Conservation (phyloP, 2,113 vertebrate species). For the Notothenia rossii region DNA sequence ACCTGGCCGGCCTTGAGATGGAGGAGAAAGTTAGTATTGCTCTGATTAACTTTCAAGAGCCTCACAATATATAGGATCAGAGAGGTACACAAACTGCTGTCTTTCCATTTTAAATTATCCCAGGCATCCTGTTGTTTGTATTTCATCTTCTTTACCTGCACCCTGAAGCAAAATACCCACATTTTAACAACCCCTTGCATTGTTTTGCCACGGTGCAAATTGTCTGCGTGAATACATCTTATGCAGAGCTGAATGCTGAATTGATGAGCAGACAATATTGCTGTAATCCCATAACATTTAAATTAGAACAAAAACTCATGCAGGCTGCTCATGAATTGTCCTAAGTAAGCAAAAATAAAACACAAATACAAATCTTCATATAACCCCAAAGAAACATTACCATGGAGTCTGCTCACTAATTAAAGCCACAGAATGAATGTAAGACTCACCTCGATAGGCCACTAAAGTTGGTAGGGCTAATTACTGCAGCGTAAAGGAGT, state of each 20-base stretch:
- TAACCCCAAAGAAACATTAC: conserved; percentile 37
- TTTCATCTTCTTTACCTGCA: conserved; percentile 34
- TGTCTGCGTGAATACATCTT: conserved; percentile 18
- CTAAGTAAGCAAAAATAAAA: conserved; percentile 9
- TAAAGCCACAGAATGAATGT: conserved; percentile 46
- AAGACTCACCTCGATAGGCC: conserved; percentile 14
- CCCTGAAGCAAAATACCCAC: conserved; percentile 21
- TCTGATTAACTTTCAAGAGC: conserved; percentile 41
- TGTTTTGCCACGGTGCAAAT: conserved; percentile 27
- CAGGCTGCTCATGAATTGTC: conserved; percentile 14
- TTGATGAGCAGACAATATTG: conserved; percentile 41
- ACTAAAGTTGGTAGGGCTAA: conserved; percentile 45
- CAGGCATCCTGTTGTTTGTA: conserved; percentile 7
- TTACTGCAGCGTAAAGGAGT: conserved; percentile 31
- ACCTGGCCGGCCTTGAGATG: conserved; percentile 9
- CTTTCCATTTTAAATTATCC: conserved; percentile 33
- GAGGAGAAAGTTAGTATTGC: conserved; percentile 20
- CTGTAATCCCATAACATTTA: conserved; percentile 37
- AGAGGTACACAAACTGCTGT: conserved; percentile 28
- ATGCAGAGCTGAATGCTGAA: conserved; percentile 20
- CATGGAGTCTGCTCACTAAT: conserved; percentile 51
- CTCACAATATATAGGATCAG: conserved; percentile 29
- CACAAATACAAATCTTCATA: conserved; percentile 6
- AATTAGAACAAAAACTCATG: conserved; percentile 5
- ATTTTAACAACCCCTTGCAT: conserved; percentile 12